Percentiles rank a stretch among this genome's conserved stretches.
These are phyloP conservation scores for Chrosomus eos DNA, from an alignment of 2,797 vertebrate genomes.

Conservation along the genomic window DNA sequence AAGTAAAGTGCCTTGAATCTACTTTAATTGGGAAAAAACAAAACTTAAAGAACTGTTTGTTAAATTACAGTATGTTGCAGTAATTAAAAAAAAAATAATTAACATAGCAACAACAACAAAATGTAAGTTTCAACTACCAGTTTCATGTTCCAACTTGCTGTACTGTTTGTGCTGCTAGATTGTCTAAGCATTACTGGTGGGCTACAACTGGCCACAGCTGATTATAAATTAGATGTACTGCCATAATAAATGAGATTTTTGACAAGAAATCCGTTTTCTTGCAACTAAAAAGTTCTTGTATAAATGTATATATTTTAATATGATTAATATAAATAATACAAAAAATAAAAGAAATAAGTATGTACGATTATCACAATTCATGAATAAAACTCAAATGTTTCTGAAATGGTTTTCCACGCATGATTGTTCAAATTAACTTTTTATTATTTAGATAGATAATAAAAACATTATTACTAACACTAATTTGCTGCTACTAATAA, in stretches of 20 bases:
- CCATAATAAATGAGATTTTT: neutral
- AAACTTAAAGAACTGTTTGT: neutral
- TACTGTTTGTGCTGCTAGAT: neutral
- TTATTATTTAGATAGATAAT: too few relatives aligned
- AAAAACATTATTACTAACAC: neutral
- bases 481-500: too few relatives aligned
- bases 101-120: neutral
- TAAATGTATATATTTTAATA: neutral
- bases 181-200: neutral
- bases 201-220: neutral
- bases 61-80: neutral
- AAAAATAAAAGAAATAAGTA: neutral
- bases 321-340: neutral
- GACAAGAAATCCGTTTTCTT: neutral
- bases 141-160: neutral
- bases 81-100: neutral
- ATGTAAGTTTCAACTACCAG: neutral
- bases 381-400: neutral
- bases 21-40: neutral
- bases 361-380: neutral
- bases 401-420: neutral
- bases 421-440: neutral
- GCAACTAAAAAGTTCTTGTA: neutral
- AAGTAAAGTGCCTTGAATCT: neutral
- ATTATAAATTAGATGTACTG: conserved; percentile 2